Evolutionary conservation across 2,888 invertebrate species (phyloP).

Genomic region (Conops quadrifasciatus): DNA sequence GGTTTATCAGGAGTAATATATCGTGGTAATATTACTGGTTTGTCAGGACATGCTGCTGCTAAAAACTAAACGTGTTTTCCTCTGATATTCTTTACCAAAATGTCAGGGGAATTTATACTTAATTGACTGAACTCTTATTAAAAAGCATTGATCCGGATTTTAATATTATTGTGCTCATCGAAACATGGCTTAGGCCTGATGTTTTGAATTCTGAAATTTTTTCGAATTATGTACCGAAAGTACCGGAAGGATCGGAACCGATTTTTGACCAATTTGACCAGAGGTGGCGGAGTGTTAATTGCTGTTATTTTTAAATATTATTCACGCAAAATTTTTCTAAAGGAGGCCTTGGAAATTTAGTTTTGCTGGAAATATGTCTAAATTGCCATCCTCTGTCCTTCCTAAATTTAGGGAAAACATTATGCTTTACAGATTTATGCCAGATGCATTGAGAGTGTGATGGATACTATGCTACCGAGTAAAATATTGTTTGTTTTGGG

Average conservation of each 20-base stretch:
- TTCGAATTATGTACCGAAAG: not conserved
- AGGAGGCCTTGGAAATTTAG: not conserved
- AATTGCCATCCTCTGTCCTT: not conserved
- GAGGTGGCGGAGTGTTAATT: constrained; percentile 1
- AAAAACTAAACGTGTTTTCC: not conserved
- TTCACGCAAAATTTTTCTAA: not conserved
- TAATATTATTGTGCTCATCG: not conserved
- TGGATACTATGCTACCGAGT: not conserved
- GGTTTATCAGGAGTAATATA: too few species aligned
- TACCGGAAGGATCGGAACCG: constrained; percentile 4
- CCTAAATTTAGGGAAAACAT: not conserved
- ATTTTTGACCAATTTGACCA: not conserved
- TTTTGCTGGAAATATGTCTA: constrained; percentile 10
- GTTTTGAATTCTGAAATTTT: not conserved
- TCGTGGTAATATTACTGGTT: not conserved
- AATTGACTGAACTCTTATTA: not conserved
- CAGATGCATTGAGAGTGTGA: not conserved
- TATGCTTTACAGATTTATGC: not conserved
- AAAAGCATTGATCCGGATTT: not conserved
- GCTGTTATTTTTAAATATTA: not conserved
- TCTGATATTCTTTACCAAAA: constrained; percentile 4
- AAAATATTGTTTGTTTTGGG: not conserved
- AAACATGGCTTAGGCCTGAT: constrained; percentile 4
- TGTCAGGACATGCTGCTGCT: too few species aligned
- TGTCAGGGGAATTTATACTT: not conserved